Evolutionary conservation across 2,797 vertebrate species (phyloP).

Genomic region (Parambassis ranga): DNA sequence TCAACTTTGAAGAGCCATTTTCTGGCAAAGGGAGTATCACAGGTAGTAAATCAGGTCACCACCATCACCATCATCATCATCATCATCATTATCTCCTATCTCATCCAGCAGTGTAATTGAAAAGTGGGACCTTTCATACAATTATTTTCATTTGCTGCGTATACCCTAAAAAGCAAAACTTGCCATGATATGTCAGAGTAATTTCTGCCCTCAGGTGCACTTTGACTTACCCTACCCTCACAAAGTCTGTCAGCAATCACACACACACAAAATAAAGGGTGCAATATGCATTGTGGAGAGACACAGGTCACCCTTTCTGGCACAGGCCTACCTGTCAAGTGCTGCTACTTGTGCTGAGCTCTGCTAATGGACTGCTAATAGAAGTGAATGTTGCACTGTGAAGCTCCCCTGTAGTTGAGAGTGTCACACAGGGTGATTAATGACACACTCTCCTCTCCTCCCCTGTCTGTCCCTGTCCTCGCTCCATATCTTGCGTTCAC

Average conservation of each 20-base stretch:
- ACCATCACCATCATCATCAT: conserved; percentile 48
- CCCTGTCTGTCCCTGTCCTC: conserved; percentile 54
- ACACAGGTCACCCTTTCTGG: conserved; percentile 69
- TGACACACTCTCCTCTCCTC: conserved; percentile 71
- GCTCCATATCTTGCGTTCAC: conserved; percentile 42
- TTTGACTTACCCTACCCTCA: conserved; percentile 28
- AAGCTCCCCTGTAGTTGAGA: conserved; percentile 73
- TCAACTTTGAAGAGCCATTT: conserved; percentile 69
- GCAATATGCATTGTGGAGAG: conserved; percentile 43
- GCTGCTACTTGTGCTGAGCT: conserved; percentile 74
- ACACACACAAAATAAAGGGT: conserved; percentile 23
- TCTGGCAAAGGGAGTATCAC: conserved; percentile 53
- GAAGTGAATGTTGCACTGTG: conserved; percentile 74
- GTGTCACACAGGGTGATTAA: conserved; percentile 81
- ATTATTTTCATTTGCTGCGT: conserved; percentile 60
- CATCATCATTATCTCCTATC: conserved; percentile 48
- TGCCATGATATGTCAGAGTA: conserved; percentile 22
- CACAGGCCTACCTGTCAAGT: conserved; percentile 73
- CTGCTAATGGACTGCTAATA: conserved; percentile 87
- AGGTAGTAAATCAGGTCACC: conserved; percentile 69
- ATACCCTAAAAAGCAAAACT: conserved; percentile 32
- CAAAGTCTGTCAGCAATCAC: not conserved
- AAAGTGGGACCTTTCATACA: conserved; percentile 50
- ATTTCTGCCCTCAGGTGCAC: conserved; percentile 26
- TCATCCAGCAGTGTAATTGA: conserved; percentile 26